phyloP scores from a whole-genome alignment of 2,888 invertebrate genomes.

The Mesorhabditis spiculigera region DNA sequence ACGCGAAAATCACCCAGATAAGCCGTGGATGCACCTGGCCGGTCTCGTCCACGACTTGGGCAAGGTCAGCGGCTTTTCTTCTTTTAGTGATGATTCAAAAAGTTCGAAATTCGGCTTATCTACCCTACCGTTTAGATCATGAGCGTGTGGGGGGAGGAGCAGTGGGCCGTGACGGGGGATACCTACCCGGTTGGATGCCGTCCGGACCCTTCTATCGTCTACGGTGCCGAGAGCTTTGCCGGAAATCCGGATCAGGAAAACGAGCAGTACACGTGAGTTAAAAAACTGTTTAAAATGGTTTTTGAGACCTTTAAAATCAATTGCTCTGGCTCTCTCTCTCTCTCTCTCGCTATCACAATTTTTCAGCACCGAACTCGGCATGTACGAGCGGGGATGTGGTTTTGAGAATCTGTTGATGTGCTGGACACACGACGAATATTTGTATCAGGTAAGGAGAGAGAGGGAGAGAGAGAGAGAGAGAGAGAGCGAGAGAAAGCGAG shows the following conservation, averaged over 20 bases:
- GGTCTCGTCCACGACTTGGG: constrained; percentile 89
- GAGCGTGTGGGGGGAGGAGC: constrained; percentile 80
- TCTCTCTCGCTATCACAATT: constrained; percentile 6
- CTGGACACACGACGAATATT: constrained; percentile 96
- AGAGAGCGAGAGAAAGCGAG: no score
- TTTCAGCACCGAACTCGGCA: constrained; percentile 78
- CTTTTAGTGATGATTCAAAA: no score
- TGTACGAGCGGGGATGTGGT: constrained; percentile 83
- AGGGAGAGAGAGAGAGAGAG: no score
- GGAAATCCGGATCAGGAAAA: constrained; percentile 73
- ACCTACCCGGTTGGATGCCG: constrained; percentile 89
- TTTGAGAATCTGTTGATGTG: constrained; percentile 81
- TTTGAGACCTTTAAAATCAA: background rate
- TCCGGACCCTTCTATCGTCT: constrained; percentile 81
- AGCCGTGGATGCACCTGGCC: constrained; percentile 84
- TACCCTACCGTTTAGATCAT: constrained; percentile 67
- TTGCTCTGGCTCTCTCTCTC: background rate
- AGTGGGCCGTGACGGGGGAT: constrained; percentile 94
- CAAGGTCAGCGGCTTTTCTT: constrained; percentile 63
- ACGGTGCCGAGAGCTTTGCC: constrained; percentile 75
- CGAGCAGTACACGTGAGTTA: constrained; percentile 51
- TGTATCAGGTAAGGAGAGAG: constrained; percentile 66
- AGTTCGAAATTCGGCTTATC: background rate
- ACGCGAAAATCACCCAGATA: constrained; percentile 44
- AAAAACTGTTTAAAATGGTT: constrained; percentile 3